phyloP scores from a whole-genome alignment of 2,888 invertebrate species.

The Lithodes maja region DNA sequence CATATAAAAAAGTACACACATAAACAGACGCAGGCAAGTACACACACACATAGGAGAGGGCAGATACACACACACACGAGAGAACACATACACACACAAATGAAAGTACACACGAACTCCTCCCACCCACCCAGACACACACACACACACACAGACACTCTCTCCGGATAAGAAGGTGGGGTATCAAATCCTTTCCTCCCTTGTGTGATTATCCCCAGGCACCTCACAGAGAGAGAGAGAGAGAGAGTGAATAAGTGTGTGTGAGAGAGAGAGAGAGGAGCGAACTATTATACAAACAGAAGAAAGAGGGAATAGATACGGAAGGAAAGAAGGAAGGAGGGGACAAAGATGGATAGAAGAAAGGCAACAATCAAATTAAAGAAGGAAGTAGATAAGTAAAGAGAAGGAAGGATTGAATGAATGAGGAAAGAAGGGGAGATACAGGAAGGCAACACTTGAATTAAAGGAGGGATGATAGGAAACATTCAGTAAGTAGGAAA shows the following conservation, averaged over 20 bases:
- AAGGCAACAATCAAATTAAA: neutral
- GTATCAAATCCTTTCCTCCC: constrained; percentile 1
- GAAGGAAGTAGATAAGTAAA: neutral
- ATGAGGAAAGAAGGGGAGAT: neutral
- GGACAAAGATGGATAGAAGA: neutral
- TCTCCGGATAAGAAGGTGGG: neutral
- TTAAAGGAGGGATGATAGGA: too few species aligned
- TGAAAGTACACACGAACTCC: too few species aligned
- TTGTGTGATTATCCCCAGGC: neutral
- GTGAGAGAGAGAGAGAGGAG: neutral
- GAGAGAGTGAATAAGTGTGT: neutral
- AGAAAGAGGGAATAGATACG: neutral
- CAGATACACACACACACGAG: too few species aligned
- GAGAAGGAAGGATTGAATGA: neutral
- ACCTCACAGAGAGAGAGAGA: constrained; percentile 14
- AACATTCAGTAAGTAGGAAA: neutral
- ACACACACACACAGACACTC: too few species aligned
- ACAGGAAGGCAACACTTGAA: too few species aligned
- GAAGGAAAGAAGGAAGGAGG: neutral
- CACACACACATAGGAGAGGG: too few species aligned
- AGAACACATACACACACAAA: too few species aligned
- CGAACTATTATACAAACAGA: neutral
- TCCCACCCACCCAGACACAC: too few species aligned
- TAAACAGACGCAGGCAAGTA: too few species aligned
- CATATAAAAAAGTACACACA: too few species aligned